phyloP scores from a whole-genome alignment of 1,140 invertebrate genomes.

The Antheraea mylitta region DNA sequence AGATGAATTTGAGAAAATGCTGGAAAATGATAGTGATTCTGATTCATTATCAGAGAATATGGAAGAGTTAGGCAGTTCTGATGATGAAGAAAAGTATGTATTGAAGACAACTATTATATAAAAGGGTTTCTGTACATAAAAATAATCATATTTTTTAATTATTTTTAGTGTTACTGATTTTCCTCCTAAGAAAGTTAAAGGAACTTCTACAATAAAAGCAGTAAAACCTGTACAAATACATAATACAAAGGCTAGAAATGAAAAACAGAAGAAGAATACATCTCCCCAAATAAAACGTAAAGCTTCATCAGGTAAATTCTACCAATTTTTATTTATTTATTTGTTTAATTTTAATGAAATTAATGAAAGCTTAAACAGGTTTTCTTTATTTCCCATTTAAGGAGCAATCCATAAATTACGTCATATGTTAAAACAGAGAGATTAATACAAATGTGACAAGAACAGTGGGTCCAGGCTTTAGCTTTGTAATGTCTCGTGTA shows the following conservation, averaged over 20 bases:
- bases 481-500: too few species aligned
- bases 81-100: slow-evolving; percentile 15
- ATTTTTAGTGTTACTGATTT: slow-evolving; percentile 12
- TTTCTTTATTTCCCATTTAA: too few species aligned
- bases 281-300: slow-evolving; percentile 23
- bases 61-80: slow-evolving; percentile 20
- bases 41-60: slow-evolving; percentile 21
- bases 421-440: too few species aligned
- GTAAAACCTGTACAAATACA: slow-evolving; percentile 8
- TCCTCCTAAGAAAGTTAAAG: slow-evolving; percentile 6
- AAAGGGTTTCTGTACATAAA: neutral
- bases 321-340: too few species aligned
- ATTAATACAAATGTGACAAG: too few species aligned
- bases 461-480: too few species aligned
- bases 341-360: too few species aligned
- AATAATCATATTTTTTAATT: neutral
- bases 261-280: slow-evolving; percentile 12
- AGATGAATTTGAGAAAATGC: slow-evolving; percentile 57
- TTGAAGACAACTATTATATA: neutral
- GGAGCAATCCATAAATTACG: too few species aligned
- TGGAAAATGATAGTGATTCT: slow-evolving; percentile 34
- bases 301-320: slow-evolving; percentile 25
- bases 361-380: too few species aligned
- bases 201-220: slow-evolving; percentile 10
- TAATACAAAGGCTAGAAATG: slow-evolving; percentile 3